A percentile compares a stretch with the other conserved stretches of the same genome.
Evolutionary conservation across 2,113 vertebrate genomes (phyloP).

Genomic region (Pomatorhinus ruficollis): DNA sequence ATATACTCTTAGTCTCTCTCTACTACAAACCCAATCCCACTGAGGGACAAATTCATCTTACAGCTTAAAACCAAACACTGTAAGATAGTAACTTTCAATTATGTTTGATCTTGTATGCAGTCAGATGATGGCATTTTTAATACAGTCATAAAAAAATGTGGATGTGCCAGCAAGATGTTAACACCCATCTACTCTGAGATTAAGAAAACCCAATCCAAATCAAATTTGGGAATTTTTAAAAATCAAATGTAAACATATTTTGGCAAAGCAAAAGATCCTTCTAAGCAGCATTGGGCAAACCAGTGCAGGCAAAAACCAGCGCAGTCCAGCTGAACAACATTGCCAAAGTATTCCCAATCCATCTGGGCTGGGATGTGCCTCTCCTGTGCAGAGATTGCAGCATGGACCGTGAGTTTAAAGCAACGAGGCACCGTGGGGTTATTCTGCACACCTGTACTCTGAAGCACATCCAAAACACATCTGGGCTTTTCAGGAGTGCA

Average conservation of each 20-base stretch:
- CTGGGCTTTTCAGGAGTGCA: neutral
- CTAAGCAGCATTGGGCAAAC: neutral
- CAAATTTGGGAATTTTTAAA: neutral
- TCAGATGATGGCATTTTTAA: neutral
- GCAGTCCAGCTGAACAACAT: neutral
- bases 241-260: neutral
- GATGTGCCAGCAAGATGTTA: neutral
- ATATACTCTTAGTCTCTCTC: neutral
- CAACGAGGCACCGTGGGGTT: neutral
- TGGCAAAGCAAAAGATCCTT: neutral
- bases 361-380: neutral
- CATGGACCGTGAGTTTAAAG: neutral
- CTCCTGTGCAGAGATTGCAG: neutral
- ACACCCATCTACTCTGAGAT: neutral
- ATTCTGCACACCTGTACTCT: neutral
- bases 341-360: neutral
- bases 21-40: neutral
- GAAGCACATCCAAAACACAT: neutral
- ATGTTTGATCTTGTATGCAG: neutral
- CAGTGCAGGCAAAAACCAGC: neutral
- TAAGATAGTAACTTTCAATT: neutral
- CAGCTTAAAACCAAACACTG: neutral
- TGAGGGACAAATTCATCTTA: neutral
- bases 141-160: neutral
- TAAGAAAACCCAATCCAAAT: neutral